phyloP scores from a whole-genome alignment of 2,888 invertebrate genomes.

The Drosophila histrio region DNA sequence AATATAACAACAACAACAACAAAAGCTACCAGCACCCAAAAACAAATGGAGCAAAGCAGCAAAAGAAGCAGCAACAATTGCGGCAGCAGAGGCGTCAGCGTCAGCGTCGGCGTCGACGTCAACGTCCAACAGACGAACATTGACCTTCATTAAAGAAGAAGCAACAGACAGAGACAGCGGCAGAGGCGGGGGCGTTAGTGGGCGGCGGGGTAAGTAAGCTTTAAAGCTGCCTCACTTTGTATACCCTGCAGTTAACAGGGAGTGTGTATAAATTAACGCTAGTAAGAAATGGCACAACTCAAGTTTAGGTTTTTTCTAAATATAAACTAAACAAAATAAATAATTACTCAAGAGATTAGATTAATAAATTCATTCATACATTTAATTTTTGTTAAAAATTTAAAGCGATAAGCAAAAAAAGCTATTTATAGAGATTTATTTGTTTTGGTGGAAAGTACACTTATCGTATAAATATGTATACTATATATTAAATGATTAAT shows the following conservation, averaged over 20 bases:
- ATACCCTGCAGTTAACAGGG: conserved; percentile 5
- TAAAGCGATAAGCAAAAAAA: neutral
- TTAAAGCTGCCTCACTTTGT: conserved; percentile 36
- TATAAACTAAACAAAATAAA: neutral
- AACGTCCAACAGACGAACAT: conserved; percentile 74
- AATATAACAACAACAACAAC: conserved; percentile 25
- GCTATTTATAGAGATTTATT: neutral
- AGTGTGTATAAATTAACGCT: neutral
- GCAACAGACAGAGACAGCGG: conserved; percentile 17
- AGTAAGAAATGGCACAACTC: neutral
- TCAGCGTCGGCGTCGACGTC: conserved; percentile 25
- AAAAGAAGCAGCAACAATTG: conserved; percentile 21
- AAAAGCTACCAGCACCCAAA: conserved; percentile 27
- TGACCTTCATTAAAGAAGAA: conserved; percentile 80
- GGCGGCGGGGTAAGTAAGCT: conserved; percentile 13
- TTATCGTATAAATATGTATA: too few relatives aligned
- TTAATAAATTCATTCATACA: neutral
- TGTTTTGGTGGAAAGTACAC: neutral
- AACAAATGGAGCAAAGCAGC: conserved; percentile 51
- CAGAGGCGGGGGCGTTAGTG: neutral
- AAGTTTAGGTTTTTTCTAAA: neutral
- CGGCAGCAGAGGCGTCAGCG: conserved; percentile 3
- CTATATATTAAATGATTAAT: too few relatives aligned
- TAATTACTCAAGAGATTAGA: neutral
- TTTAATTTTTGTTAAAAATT: neutral